Evolutionary conservation across 2,797 vertebrate species (phyloP).

Genomic region (Chelonia mydas): DNA sequence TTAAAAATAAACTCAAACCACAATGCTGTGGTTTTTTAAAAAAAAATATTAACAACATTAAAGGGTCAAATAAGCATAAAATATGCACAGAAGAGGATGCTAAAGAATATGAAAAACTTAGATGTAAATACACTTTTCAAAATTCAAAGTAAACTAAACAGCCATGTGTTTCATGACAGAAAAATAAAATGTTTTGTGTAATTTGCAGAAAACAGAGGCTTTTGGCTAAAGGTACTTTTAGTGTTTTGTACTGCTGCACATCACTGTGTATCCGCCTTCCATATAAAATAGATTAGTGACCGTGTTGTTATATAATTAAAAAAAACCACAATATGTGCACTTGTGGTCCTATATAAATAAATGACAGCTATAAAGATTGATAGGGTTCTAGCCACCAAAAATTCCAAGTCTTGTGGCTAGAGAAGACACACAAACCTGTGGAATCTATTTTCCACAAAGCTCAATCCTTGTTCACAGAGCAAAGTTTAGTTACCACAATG

Average conservation of each 20-base stretch:
- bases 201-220: not conserved
- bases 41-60: not conserved
- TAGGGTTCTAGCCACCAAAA: not conserved
- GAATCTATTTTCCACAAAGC: not conserved
- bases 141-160: not conserved
- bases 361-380: not conserved
- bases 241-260: not conserved
- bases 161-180: not conserved
- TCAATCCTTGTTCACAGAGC: not conserved
- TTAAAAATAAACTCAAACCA: not conserved
- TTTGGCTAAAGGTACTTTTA: not conserved
- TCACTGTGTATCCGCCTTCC: not conserved
- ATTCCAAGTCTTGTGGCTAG: not conserved
- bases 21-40: not conserved
- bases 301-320: not conserved
- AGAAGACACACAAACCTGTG: not conserved
- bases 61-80: not conserved
- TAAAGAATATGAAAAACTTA: not conserved
- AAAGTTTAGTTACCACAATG: not conserved
- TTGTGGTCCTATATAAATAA: not conserved
- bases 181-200: not conserved
- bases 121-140: not conserved
- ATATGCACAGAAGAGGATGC: not conserved
- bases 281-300: not conserved
- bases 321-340: accelerated